Base-by-base conservation (phyloP, 2,888 invertebrate genomes). In the Bombylius discolor region DNA sequence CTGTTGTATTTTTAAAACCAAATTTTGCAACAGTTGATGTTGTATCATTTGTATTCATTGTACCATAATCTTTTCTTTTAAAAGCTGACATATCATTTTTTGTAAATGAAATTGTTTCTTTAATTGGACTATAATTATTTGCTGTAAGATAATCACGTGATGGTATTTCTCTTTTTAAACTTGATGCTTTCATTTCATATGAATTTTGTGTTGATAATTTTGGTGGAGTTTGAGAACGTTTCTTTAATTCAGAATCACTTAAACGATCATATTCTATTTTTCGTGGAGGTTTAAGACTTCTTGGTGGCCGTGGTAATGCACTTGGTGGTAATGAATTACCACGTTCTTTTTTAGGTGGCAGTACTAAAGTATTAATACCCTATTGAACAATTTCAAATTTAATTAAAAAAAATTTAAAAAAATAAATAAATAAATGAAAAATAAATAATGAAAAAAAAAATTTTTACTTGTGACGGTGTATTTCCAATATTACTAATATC, bases 401-500 rank as follows among this genome's bases (percentile, higher is more conserved):
- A 23, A 23, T 23, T 23, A 23, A n/a, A 11, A 53, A 52, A 39
- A 47, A n/a, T n/a, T n/a, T n/a, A 51, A 13, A 42, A 13, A n/a
- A 32, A 33, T 50, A 53, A 53, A 51, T 31, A 12, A 39, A 32
- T 6, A 8, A 42, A 49, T 45, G 34, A 42, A 5, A 11, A 5
- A 51, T 14, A 34, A 5, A 36, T 23, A 46, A 47, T 8, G 33
- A 13, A 33, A 12, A 46, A 44, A 13, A 5, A 47, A 14, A 14
- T 48, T 33, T 42, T 45, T 59, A 60, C 59, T 56, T 59, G 57
- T 11, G 56, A 53, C 50, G 52, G 23, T 14, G 48, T 44, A 49
- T 59, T 58, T 39, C 62, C 62, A 56, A 64, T 63, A 48, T 64
- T 64, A 54, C 62, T 62, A 8, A 64, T 63, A 48, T 64, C 64